phyloP scores from a whole-genome alignment of 2,113 vertebrate species.

The Actenoides lindsayi region DNA sequence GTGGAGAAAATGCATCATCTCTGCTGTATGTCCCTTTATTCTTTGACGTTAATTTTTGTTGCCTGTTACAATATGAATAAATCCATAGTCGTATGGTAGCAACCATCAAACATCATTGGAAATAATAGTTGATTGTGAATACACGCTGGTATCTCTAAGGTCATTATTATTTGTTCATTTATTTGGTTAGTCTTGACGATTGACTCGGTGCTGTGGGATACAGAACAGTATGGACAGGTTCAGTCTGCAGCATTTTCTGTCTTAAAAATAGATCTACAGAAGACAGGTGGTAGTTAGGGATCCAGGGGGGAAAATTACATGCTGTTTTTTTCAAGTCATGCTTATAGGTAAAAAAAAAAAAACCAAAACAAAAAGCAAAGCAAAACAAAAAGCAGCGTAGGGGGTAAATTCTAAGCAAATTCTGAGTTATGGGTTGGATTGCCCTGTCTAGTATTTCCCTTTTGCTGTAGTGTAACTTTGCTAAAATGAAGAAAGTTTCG shows the following conservation, averaged over 20 bases:
- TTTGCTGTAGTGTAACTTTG: background rate
- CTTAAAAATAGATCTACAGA: background rate
- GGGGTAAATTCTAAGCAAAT: background rate
- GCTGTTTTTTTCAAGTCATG: background rate
- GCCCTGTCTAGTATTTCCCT: background rate
- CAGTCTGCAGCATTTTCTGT: background rate
- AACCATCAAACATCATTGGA: background rate
- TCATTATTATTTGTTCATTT: constrained; percentile 17
- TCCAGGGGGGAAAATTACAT: background rate
- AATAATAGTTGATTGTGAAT: constrained; percentile 16
- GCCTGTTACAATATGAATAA: background rate
- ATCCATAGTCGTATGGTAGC: background rate
- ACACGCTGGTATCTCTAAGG: background rate
- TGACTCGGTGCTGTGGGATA: background rate
- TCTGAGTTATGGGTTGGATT: background rate
- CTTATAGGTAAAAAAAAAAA: background rate
- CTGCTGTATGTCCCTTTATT: background rate
- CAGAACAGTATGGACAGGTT: background rate
- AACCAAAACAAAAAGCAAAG: background rate
- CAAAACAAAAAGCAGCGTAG: accelerated
- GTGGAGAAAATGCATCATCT: background rate
- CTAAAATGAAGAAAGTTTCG: background rate
- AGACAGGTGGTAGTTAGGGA: background rate
- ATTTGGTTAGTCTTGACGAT: background rate
- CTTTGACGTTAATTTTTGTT: constrained; percentile 1